Evolutionary conservation across 2,113 vertebrate species (phyloP), one percentile per base, ranked within the genome.

Genomic region (Psittacara wagleri): DNA sequence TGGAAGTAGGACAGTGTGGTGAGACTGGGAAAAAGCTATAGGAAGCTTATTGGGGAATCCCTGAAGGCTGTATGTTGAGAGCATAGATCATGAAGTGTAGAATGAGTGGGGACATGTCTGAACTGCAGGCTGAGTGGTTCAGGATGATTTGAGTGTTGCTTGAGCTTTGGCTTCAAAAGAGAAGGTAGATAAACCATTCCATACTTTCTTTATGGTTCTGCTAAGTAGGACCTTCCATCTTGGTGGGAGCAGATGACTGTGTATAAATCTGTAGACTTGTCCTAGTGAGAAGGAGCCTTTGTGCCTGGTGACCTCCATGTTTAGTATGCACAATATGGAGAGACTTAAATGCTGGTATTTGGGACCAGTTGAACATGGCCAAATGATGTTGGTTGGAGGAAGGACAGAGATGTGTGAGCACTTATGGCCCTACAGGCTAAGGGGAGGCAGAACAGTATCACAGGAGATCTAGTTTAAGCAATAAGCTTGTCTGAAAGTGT

Each of bases 1-100:
- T 41, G 72, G 44, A 49, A 37, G 31, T 25, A 37, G 63, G 63
- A 54, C 0, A 5, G 35, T 0, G 0, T 64, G 48, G 29, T 54
- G 91, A 86, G 61, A 84, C 64, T 59, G 61, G 49, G 67, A 76
- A 68, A 72, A 68, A 20, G 33, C 72, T 76, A 5, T 19, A 20
- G 43, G 23, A 90, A 37, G 23, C 31, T 57, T 55, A 1, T 9
- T 29, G 51, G 37, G 85, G 54, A 83, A 49, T 86, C 49, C 83
- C 86, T 67, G 73, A 39, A 81, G 51, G 37, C 54, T 80, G 8
- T 54, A 27, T 17, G 4, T 41, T 83, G 75, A 64, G 39, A 70
- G 11, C 18, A 13, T 55, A 84, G 66, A 73, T 46, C 31, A 8
- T 8, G 59, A 90, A 37, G 82, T 70, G 59, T 39, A 59, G 72